Percentiles rank a stretch among this genome's conserved stretches.
Conservation (phyloP, 2,888 invertebrate species). For the Furcula furcula region DNA sequence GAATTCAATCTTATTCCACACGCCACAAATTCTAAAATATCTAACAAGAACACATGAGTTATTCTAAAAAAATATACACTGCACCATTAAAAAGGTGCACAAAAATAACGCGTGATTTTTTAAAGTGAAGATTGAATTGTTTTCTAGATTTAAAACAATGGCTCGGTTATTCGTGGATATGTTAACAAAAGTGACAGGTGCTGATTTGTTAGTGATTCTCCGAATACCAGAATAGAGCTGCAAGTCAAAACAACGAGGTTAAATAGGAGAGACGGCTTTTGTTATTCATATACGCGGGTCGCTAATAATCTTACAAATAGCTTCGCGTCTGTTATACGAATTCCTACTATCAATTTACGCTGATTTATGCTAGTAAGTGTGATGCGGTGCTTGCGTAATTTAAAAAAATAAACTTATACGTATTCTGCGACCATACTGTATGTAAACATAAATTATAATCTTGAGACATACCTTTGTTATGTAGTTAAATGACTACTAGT, state of each 20-base stretch:
- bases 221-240: conserved; percentile 60
- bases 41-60: conserved; percentile 24
- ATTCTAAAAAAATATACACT: conserved; percentile 33
- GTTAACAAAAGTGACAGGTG: conserved; percentile 69
- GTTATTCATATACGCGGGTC: conserved; percentile 37
- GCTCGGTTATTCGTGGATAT: conserved; percentile 55
- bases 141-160: conserved; percentile 65
- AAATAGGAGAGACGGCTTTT: conserved; percentile 52
- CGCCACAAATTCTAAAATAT: conserved; percentile 17
- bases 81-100: conserved; percentile 49
- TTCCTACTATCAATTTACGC: conserved; percentile 49
- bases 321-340: conserved; percentile 40
- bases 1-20: conserved; percentile 31
- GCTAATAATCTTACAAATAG: conserved; percentile 58
- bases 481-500: no score
- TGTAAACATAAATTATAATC: no score
- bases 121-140: conserved; percentile 64
- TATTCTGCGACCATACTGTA: no score
- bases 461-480: no score
- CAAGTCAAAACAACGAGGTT: conserved; percentile 66
- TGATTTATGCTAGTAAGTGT: conserved; percentile 36
- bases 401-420: no score
- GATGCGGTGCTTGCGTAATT: no score
- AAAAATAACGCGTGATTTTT: conserved; percentile 54
- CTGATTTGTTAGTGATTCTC: conserved; percentile 67